A percentile compares a stretch with the other conserved stretches of the same genome.
Conservation (phyloP, 2,888 invertebrate species). For the Drosophila testacea region DNA sequence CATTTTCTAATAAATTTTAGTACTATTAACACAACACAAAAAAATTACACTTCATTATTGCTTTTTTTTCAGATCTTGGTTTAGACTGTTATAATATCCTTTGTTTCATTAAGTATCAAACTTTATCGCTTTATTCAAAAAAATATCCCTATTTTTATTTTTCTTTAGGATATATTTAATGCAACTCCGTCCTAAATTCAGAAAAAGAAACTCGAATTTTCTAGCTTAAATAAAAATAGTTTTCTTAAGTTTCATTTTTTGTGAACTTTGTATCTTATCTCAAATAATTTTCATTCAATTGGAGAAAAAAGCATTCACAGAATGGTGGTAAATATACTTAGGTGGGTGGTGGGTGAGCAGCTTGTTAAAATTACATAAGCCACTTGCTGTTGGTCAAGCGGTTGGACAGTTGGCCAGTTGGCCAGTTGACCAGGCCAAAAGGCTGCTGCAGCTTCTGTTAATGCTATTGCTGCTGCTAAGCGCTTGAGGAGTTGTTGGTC, state of each 20-base stretch:
- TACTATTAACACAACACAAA: too few relatives aligned
- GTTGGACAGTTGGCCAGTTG: constrained; percentile 10
- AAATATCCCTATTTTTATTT: too few relatives aligned
- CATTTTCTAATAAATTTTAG: too few relatives aligned
- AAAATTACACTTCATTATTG: too few relatives aligned
- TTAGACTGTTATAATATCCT: too few relatives aligned
- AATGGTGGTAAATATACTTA: not conserved
- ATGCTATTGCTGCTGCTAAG: constrained; percentile 2
- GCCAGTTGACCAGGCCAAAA: constrained; percentile 7
- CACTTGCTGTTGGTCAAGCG: constrained; percentile 13
- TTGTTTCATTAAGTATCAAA: too few relatives aligned
- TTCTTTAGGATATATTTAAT: too few relatives aligned
- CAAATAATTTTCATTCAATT: constrained; percentile 17
- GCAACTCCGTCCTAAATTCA: too few relatives aligned
- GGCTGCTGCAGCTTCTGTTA: constrained; percentile 10
- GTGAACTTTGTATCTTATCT: not conserved
- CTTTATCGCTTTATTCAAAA: too few relatives aligned
- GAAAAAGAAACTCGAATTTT: too few relatives aligned
- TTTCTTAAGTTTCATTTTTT: not conserved
- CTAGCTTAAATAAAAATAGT: too few relatives aligned
- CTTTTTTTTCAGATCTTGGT: too few relatives aligned
- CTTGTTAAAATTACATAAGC: constrained; percentile 41
- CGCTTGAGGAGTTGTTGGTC: constrained; percentile 12
- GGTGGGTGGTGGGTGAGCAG: constrained; percentile 4
- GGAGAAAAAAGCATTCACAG: constrained; percentile 8